Conservation (phyloP, 92 coral and sea anemone genomes). For the Diadumene lineata region DNA sequence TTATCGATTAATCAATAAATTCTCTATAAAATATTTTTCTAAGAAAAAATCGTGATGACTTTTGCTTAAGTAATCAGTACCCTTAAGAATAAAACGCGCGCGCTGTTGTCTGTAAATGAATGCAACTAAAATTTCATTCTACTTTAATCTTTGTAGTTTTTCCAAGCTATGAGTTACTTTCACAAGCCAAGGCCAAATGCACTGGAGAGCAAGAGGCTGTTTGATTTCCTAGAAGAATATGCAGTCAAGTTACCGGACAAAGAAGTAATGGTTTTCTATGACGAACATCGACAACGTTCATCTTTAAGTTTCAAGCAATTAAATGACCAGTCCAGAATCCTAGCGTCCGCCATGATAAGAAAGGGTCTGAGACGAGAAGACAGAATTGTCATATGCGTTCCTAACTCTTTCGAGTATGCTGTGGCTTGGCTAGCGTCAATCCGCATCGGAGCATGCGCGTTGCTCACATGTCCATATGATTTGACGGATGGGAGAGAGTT, state of each 20-base stretch:
- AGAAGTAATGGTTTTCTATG: slow-evolving; percentile 18
- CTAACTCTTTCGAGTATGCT: slow-evolving; percentile 29
- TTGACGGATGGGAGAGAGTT: slow-evolving; percentile 15
- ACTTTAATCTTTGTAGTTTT: too few relatives aligned
- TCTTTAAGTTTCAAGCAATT: slow-evolving; percentile 16
- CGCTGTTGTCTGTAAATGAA: too few relatives aligned
- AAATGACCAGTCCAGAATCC: slow-evolving; percentile 5
- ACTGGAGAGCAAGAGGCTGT: slow-evolving; percentile 15
- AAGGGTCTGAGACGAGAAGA: slow-evolving; percentile 28
- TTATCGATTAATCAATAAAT: too few relatives aligned
- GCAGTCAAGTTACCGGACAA: slow-evolving; percentile 19
- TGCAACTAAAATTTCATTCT: too few relatives aligned
- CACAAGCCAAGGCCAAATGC: slow-evolving; percentile 32
- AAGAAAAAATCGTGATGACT: too few relatives aligned
- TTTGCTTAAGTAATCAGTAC: too few relatives aligned
- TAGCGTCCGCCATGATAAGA: slow-evolving; percentile 16
- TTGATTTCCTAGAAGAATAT: slow-evolving; percentile 18
- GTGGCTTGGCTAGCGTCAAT: slow-evolving; percentile 17
- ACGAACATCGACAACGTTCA: slow-evolving; percentile 1
- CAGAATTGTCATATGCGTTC: slow-evolving; percentile 11
- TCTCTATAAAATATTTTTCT: too few relatives aligned
- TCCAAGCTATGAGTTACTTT: slow-evolving; percentile 41
- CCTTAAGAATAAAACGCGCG: too few relatives aligned
- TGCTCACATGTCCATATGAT: slow-evolving; percentile 6
- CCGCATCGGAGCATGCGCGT: slow-evolving; percentile 32